Conservation (phyloP, 2,113 vertebrate species). For the Corythaeola cristata region DNA sequence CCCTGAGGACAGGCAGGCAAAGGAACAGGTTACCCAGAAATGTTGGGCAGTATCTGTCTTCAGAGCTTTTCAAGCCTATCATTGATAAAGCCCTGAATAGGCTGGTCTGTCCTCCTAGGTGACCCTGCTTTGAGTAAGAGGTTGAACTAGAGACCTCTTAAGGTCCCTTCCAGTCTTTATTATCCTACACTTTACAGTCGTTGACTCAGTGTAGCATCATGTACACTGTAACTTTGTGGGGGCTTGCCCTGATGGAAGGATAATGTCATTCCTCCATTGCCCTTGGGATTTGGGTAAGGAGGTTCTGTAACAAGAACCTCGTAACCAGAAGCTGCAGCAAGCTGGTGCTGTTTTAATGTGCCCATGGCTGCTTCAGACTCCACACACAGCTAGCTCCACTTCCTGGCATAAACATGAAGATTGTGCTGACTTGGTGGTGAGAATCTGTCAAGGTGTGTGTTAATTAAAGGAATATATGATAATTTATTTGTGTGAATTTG, state of each 20-base stretch:
- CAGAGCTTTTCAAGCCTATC: background rate
- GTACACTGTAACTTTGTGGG: background rate
- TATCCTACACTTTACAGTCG: background rate
- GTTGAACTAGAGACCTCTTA: background rate
- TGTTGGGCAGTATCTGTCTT: background rate
- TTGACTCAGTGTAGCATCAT: background rate
- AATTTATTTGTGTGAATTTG: background rate
- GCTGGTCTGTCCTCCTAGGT: background rate
- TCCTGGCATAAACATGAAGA: background rate
- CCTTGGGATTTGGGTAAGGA: background rate
- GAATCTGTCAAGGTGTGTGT: background rate
- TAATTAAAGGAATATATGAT: background rate
- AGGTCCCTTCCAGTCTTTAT: background rate
- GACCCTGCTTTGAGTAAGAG: background rate
- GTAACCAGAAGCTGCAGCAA: background rate
- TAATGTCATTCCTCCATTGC: background rate
- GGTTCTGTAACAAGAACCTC: background rate
- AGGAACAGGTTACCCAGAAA: background rate
- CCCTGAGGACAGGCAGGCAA: background rate
- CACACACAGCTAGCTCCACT: background rate
- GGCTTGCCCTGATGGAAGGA: background rate
- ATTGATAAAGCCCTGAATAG: background rate
- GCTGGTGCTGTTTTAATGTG: background rate
- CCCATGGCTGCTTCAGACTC: background rate
- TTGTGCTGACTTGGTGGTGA: background rate